These are phyloP conservation scores for Brienomyrus brachyistius DNA, from an alignment of 2,113 vertebrate genomes.

Conservation along the genomic window DNA sequence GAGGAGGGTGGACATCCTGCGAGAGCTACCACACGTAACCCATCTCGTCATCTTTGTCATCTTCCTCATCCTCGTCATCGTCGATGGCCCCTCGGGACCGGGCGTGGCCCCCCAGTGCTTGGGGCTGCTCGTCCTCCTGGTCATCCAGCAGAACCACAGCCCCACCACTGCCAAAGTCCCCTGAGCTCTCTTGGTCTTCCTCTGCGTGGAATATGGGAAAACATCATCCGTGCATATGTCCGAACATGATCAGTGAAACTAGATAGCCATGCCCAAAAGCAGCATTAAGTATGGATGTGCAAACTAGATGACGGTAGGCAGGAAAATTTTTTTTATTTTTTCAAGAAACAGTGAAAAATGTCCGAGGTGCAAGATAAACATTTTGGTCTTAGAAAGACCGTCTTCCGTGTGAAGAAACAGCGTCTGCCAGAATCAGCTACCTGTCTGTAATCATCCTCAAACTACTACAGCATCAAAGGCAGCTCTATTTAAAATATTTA, in stretches of 20 bases:
- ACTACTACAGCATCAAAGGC: not conserved
- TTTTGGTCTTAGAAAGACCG: not conserved
- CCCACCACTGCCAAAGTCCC: conserved; percentile 85
- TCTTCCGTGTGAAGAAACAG: not conserved
- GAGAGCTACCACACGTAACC: conserved; percentile 74
- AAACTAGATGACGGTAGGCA: not conserved
- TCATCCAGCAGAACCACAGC: conserved; percentile 80
- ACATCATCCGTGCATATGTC: not conserved
- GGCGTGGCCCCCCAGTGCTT: conserved; percentile 62
- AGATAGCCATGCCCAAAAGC: not conserved
- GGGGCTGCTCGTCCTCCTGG: conserved; percentile 75
- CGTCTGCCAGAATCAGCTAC: not conserved
- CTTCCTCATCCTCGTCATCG: conserved; percentile 88
- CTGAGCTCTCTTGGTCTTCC: conserved; percentile 89
- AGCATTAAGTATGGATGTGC: not conserved
- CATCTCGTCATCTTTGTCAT: conserved; percentile 87
- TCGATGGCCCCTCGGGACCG: conserved; percentile 75
- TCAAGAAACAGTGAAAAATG: not conserved
- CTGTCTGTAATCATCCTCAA: not conserved
- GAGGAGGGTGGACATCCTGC: conserved; percentile 41
- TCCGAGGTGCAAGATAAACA: not conserved
- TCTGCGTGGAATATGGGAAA: not conserved
- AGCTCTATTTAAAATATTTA: not conserved
- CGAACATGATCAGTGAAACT: not conserved
- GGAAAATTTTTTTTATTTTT: not conserved